Evolutionary conservation across 2,888 invertebrate species (phyloP), one percentile per base, ranked within the genome.

Genomic region (Pristionchus fissidentatus): DNA sequence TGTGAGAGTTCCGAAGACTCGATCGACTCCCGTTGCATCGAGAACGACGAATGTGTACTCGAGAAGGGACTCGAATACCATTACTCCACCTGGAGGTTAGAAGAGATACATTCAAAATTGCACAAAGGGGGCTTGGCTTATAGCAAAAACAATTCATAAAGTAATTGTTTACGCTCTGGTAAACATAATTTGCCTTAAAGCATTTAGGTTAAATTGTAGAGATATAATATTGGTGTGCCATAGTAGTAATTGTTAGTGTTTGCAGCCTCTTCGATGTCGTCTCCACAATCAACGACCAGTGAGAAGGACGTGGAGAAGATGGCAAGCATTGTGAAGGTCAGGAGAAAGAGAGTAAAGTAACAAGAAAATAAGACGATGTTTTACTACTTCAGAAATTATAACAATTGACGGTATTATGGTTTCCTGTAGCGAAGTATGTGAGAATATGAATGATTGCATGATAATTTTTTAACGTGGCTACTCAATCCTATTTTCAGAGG

Each of bases 251-350:
- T 4, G n/a, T 8, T 13, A 32, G 62, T 10, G 19, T 22, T 62
- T 75, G 41, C 46, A 75, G 75, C 32, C 0, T 46, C 46, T 15
- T 22, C 75, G 29, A 8, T 46, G 0, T 46, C 75, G 26, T 75
- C 75, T 46, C 43, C 75, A 0, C 19, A 8, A 7, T 75, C 75
- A 26, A 19, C 19, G 75, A 29, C 29, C 43, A 49, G 32, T 29
- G 46, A 43, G 75, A 75, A 46, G n/a, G 75, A 75, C 26, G 46
- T 29, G 13, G 75, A 75, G 49, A n/a, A 46, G 38, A 75, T 75
- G 75, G 75, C 75, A n/a, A 13, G 13, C 38, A 46, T 75, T 2
- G 19, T 41, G 29, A 32, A 43, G 75, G 75, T 75, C 32, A 60
- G 29, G 60, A 57, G n/a, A n/a, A n/a, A n/a, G n/a, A n/a, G n/a